phyloP scores from a whole-genome alignment of 23 tunicate species.

The Clavelina lepadiformis region DNA sequence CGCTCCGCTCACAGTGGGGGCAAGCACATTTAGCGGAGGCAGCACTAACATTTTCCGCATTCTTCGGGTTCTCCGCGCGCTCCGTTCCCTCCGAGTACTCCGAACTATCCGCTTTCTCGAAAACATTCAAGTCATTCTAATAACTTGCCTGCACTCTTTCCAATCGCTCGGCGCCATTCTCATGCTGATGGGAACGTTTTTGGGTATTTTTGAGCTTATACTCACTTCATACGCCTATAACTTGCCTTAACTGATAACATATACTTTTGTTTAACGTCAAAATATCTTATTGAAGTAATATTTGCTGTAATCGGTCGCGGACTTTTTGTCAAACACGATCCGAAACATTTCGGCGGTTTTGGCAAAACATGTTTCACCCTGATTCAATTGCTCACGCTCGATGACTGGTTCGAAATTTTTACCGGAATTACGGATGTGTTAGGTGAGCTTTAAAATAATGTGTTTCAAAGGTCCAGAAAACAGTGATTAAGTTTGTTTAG shows the following conservation, averaged over 20 bases:
- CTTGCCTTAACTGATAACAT: no score
- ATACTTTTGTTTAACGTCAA: no score
- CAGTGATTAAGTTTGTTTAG: no score
- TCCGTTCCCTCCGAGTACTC: slow-evolving; percentile 73
- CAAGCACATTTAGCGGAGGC: slow-evolving; percentile 56
- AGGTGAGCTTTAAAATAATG: slow-evolving; percentile 20
- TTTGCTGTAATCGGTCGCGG: slow-evolving; percentile 92
- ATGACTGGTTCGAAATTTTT: slow-evolving; percentile 94
- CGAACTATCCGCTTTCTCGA: slow-evolving; percentile 87
- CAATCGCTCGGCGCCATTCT: slow-evolving; percentile 87
- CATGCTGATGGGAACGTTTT: slow-evolving; percentile 69
- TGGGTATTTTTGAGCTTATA: slow-evolving; percentile 52
- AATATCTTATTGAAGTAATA: slow-evolving; percentile 60
- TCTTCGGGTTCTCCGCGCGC: slow-evolving; percentile 64
- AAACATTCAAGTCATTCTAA: slow-evolving; percentile 83
- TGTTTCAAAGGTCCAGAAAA: neutral
- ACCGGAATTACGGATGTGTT: slow-evolving; percentile 78
- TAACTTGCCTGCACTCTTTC: slow-evolving; percentile 86
- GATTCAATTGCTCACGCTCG: slow-evolving; percentile 72
- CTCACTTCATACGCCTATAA: no score
- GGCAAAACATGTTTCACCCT: slow-evolving; percentile 67
- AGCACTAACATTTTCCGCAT: slow-evolving; percentile 85
- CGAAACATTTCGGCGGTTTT: slow-evolving; percentile 67
- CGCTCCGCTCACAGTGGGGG: slow-evolving; percentile 60
- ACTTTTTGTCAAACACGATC: slow-evolving; percentile 47